These are phyloP conservation scores for Nasonia oneida DNA, from an alignment of 2,888 invertebrate genomes.

Conservation along the genomic window DNA sequence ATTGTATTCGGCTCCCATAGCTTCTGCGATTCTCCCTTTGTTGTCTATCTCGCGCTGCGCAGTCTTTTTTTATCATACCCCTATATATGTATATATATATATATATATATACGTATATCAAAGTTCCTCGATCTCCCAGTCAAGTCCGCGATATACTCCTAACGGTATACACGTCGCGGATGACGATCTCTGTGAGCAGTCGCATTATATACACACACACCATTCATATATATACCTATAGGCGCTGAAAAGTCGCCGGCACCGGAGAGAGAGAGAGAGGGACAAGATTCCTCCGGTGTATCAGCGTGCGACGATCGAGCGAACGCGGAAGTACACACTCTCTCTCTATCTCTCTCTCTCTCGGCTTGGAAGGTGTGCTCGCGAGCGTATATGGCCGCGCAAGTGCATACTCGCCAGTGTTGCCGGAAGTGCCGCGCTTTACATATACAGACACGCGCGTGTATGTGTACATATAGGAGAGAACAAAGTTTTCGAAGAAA, in stretches of 20 bases:
- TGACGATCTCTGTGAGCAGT: conserved; percentile 10
- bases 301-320: conserved; percentile 59
- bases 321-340: conserved; percentile 55
- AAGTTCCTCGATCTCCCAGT: background rate
- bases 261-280: no score
- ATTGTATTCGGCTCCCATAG: conserved; percentile 45
- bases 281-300: conserved; percentile 25
- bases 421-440: no score
- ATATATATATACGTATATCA: background rate
- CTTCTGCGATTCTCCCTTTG: conserved; percentile 14
- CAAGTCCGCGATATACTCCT: conserved; percentile 4
- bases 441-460: background rate
- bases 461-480: background rate
- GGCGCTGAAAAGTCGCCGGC: no score
- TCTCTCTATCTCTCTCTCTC: conserved; percentile 16
- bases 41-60: background rate
- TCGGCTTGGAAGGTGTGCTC: conserved; percentile 5
- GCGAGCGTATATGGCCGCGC: conserved; percentile 10
- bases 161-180: conserved; percentile 47
- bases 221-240: no score
- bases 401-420: no score
- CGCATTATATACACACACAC: no score
- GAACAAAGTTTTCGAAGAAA: background rate
- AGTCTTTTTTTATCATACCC: conserved; percentile 15
- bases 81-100: no score